A percentile compares a stretch with the other conserved stretches of the same genome.
Evolutionary conservation across 2,113 vertebrate species (phyloP).

Genomic region (Polyodon spathula): DNA sequence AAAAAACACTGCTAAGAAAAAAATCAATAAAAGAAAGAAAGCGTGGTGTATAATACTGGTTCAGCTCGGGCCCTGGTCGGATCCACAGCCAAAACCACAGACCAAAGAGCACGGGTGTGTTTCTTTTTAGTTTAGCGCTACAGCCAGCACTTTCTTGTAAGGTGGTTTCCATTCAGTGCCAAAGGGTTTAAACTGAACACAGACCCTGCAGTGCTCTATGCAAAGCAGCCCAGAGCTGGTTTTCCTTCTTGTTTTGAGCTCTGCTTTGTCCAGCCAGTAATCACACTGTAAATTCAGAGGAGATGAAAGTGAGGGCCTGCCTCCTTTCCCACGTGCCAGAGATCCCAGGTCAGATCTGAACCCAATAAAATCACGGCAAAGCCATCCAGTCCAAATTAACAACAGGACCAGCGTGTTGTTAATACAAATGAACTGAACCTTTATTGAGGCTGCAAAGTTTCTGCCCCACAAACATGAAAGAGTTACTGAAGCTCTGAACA

Average conservation of each 20-base stretch:
- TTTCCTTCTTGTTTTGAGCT: constrained; percentile 39
- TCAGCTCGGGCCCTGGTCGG: constrained; percentile 36
- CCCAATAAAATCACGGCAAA: constrained; percentile 52
- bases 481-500: constrained; percentile 23
- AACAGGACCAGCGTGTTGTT: constrained; percentile 60
- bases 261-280: constrained; percentile 36
- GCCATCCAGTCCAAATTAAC: constrained; percentile 61
- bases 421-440: constrained; percentile 69
- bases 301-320: constrained; percentile 60
- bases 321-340: constrained; percentile 31
- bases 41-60: constrained; percentile 34
- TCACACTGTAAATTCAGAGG: constrained; percentile 49
- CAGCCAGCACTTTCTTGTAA: too few relatives aligned
- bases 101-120: not conserved
- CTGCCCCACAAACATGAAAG: constrained; percentile 47
- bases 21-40: constrained; percentile 50
- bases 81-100: constrained; percentile 18
- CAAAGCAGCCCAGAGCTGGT: constrained; percentile 23
- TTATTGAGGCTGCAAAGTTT: constrained; percentile 63
- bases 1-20: constrained; percentile 51
- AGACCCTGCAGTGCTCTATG: constrained; percentile 35
- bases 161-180: constrained; percentile 18
- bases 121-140: too few relatives aligned
- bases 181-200: constrained; percentile 29
- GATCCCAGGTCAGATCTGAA: constrained; percentile 62